Conservation (phyloP, 2,888 invertebrate genomes). For the Diarsia dahlii region DNA sequence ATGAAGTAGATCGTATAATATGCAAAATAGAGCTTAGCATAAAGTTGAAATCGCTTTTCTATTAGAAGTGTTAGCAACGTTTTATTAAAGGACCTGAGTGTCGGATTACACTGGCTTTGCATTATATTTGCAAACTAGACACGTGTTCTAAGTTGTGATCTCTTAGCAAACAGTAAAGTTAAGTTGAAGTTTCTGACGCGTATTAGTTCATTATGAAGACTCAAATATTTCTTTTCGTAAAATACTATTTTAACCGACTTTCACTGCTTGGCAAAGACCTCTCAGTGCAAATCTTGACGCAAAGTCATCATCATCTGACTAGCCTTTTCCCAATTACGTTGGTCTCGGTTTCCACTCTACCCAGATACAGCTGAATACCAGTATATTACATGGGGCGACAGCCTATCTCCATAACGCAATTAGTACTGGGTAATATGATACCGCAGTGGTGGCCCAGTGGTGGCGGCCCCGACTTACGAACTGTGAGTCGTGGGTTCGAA, state of each 20-base stretch:
- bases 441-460: no score
- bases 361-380: no score
- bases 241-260: not conserved
- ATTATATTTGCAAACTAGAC: slow-evolving; percentile 36
- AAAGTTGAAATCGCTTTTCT: slow-evolving; percentile 41
- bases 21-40: slow-evolving; percentile 43
- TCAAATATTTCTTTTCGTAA: not conserved
- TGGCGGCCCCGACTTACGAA: no score
- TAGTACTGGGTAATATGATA: no score
- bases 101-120: slow-evolving; percentile 23
- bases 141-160: slow-evolving; percentile 22
- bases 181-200: slow-evolving; percentile 5
- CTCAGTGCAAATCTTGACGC: not conserved
- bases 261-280: not conserved
- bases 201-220: not conserved
- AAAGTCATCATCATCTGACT: no score
- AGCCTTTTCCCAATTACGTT: no score
- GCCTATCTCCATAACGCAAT: no score
- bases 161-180: not conserved
- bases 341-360: no score
- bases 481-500: no score
- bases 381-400: no score
- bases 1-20: slow-evolving; percentile 33
- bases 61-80: slow-evolving; percentile 30
- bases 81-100: slow-evolving; percentile 27